Conservation (phyloP, 2,113 vertebrate genomes). For the Epinephelus fuscoguttatus region DNA sequence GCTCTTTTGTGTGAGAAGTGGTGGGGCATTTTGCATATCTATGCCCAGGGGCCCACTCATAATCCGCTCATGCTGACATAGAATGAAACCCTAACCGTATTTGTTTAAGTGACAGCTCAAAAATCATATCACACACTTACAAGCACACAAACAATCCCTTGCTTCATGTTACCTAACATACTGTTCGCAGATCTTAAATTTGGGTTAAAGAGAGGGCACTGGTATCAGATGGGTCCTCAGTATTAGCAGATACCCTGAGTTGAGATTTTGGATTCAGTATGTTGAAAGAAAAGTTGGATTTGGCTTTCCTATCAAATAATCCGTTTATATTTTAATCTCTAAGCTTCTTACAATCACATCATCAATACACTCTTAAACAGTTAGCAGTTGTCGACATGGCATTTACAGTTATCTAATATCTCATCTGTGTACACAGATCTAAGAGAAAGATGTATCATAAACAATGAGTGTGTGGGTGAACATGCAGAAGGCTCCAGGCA, state of each 20-base stretch:
- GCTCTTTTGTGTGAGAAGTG: no score
- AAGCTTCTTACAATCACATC: background rate
- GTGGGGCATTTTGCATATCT: no score
- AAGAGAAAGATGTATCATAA: background rate
- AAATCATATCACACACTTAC: background rate
- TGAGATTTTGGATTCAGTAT: background rate
- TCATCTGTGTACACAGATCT: background rate
- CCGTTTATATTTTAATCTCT: background rate
- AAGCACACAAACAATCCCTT: background rate
- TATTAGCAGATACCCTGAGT: background rate
- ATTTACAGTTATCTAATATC: background rate
- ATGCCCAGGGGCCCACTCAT: no score
- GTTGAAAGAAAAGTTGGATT: background rate
- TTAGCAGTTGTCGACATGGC: background rate
- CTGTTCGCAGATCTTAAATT: background rate
- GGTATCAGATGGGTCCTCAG: background rate
- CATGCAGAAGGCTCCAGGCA: slow-evolving; percentile 1
- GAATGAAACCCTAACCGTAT: background rate
- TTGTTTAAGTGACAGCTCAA: background rate
- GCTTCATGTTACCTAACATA: background rate
- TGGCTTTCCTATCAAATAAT: background rate
- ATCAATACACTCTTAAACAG: background rate
- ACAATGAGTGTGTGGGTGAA: background rate
- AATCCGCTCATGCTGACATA: no score
- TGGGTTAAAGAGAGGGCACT: background rate